Evolutionary conservation across 2,797 vertebrate genomes (phyloP).

Genomic region (Amazona ochrocephala): DNA sequence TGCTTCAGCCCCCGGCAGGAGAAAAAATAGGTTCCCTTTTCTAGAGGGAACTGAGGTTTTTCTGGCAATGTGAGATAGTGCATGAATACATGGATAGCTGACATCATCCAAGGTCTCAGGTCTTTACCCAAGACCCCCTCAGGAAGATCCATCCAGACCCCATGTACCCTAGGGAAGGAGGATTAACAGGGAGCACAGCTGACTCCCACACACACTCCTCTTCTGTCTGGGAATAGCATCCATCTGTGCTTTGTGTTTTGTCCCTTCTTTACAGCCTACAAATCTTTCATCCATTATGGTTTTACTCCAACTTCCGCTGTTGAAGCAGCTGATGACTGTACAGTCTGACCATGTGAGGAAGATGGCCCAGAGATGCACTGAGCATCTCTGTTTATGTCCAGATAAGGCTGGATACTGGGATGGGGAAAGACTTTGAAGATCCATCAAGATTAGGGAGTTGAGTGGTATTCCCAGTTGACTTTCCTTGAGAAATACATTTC

Average conservation of each 20-base stretch:
- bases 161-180: not conserved
- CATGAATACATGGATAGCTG: not conserved
- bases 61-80: rapidly evolving
- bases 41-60: not conserved
- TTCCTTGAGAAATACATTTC: conserved; percentile 32
- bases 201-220: too few species aligned
- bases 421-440: conserved; percentile 18
- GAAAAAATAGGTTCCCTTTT: not conserved
- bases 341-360: not conserved
- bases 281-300: conserved; percentile 1
- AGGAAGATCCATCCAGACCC: not conserved
- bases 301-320: not conserved
- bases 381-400: not conserved
- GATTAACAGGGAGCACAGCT: not conserved
- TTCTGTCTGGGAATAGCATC: not conserved
- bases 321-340: not conserved
- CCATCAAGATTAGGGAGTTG: conserved; percentile 4
- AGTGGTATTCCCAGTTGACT: conserved; percentile 4
- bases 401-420: conserved; percentile 1
- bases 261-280: not conserved
- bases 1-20: rapidly evolving
- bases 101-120: not conserved
- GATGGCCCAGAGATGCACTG: not conserved
- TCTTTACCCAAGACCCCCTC: not conserved
- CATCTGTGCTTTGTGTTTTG: not conserved